Base-by-base conservation (phyloP, 2,113 vertebrate species). In the Notarius lentiginosus region DNA sequence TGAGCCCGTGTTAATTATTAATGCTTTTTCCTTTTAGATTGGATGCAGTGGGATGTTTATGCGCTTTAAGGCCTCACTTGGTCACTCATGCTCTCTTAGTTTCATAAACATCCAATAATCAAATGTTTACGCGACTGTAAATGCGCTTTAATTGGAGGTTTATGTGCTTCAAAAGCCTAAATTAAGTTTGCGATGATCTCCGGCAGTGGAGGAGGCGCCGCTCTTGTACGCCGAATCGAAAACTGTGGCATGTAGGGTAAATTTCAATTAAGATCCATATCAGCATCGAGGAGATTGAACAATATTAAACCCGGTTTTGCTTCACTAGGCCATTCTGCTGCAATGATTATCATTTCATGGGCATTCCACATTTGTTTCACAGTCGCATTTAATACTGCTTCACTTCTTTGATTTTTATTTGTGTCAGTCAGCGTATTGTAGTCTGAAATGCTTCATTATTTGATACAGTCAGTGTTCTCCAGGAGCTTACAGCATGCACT, bases 261-360 rank as follows among this genome's bases (percentile, higher is more conserved):
- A 81, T 86, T 90, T 88, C 87, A 81, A 90, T 90, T 90, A 75
- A 60, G 87, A 83, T 88, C 80, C 84, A 70, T 75, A 84, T 84
- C 84, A 53, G 34, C 49, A 73, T 65, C 2, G 55, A 34, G 76
- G 53, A 87, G 77, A 86, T 76, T 75, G 75, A 88, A 88, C 66
- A 80, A 82, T 88, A 86, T 88, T 79, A 86, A 83, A 86, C 34
- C n/a, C 9, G 15, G 55, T 65, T 83, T 55, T 73, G 70, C 79
- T 86, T 90, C 88, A 87, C 82, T 24, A n/a, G 60, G 53, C 84
- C 87, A 70, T 86, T 90, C 84, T 84, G 86, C 91, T 88, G 89
- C 89, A 90, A 89, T 91, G 88, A 91, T 91, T 79, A 80, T 92
- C 80, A 92, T 91, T 92, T 93, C 87, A 91, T 84, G 89, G 90